These are phyloP conservation scores for Tragulus kanchil DNA, from an alignment of 2,113 vertebrate species.

Conservation along the genomic window DNA sequence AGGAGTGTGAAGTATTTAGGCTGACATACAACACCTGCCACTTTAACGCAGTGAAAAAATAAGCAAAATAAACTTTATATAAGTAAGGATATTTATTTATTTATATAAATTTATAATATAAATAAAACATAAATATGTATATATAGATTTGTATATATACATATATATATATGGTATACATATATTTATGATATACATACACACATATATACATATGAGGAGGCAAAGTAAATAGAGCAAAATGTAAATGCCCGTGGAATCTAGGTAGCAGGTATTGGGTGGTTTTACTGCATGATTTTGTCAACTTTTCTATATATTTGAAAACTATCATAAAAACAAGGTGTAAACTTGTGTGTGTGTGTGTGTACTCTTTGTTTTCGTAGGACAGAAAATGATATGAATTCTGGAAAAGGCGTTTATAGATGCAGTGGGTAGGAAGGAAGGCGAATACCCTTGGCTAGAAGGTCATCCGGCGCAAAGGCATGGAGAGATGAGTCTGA, in stretches of 20 bases:
- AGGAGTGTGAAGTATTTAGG: not conserved
- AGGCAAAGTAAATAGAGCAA: not conserved
- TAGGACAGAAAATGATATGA: not conserved
- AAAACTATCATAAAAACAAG: slow-evolving; percentile 1
- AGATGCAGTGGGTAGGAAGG: not conserved
- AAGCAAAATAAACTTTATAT: not conserved
- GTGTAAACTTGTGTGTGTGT: not conserved
- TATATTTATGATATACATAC: not conserved
- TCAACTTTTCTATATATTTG: slow-evolving; percentile 11
- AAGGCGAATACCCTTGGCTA: not conserved
- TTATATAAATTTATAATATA: not conserved
- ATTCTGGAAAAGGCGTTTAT: not conserved
- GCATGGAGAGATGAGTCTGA: not conserved
- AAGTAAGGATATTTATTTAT: not conserved
- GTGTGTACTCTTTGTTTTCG: not conserved
- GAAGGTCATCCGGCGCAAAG: not conserved
- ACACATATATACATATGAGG: not conserved
- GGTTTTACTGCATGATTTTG: not conserved
- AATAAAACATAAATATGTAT: not conserved
- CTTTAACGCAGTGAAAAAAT: not conserved
- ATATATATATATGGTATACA: not conserved
- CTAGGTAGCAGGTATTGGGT: not conserved
- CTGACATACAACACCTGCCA: not conserved
- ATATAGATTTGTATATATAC: not conserved
- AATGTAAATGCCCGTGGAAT: not conserved